These are phyloP conservation scores for Chinchilla lanigera DNA, from an alignment of 2,113 vertebrate species.

Conservation along the genomic window DNA sequence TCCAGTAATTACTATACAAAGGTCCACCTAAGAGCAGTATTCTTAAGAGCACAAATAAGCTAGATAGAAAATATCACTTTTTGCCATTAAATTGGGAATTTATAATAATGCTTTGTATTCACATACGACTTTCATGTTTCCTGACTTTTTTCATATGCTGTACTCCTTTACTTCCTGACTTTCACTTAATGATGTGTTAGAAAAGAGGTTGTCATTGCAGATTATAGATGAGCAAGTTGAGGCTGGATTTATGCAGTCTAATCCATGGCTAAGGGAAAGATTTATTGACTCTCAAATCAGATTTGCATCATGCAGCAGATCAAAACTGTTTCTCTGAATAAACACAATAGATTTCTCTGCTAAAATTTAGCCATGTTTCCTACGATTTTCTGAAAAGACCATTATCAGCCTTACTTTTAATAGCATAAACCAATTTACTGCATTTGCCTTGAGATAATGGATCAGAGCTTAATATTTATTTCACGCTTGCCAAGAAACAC, in stretches of 20 bases:
- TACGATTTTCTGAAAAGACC: background rate
- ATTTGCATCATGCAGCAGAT: background rate
- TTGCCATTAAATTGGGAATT: background rate
- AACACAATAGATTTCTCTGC: background rate
- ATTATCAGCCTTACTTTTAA: background rate
- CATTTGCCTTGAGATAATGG: background rate
- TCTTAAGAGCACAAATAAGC: background rate
- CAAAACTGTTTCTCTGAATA: background rate
- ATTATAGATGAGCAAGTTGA: background rate
- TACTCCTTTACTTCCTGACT: background rate
- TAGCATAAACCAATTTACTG: background rate
- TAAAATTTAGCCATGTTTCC: background rate
- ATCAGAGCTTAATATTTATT: background rate
- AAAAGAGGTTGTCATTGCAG: background rate
- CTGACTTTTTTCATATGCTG: background rate
- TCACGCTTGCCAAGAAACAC: conserved; percentile 18
- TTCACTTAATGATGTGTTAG: background rate
- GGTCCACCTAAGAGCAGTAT: background rate
- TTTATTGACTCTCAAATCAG: background rate
- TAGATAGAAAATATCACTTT: background rate
- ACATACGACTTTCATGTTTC: background rate
- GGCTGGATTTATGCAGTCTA: background rate
- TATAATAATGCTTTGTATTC: background rate
- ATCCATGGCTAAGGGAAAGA: background rate
- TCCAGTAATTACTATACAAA: background rate